Evolutionary conservation across 2,113 vertebrate species (phyloP).

Genomic region (Pteropus alecto): DNA sequence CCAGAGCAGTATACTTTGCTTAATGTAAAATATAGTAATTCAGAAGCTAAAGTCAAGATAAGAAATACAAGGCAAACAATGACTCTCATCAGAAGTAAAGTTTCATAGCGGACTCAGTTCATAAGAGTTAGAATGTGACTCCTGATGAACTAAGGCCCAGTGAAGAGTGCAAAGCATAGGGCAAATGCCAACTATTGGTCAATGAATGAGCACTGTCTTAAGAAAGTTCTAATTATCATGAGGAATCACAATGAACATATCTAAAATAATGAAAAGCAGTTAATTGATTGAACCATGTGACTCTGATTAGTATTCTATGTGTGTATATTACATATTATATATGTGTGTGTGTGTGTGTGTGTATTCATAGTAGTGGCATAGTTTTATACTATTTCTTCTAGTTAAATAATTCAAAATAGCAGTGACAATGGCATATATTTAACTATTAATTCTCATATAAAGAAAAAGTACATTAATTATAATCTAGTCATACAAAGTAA

Average conservation of each 20-base stretch:
- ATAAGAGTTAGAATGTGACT: not conserved
- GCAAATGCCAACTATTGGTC: not conserved
- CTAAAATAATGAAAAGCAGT: not conserved
- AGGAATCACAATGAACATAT: not conserved
- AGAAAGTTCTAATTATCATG: not conserved
- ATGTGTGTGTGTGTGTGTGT: not conserved
- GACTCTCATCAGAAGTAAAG: not conserved
- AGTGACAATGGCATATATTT: not conserved
- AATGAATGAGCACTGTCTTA: not conserved
- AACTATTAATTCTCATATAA: not conserved
- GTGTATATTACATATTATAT: not conserved
- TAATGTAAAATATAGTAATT: not conserved
- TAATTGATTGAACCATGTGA: not conserved
- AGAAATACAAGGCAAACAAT: not conserved
- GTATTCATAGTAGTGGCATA: not conserved
- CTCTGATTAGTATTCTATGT: not conserved
- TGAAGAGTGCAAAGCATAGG: not conserved
- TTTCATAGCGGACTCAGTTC: not conserved
- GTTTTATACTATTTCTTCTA: not conserved
- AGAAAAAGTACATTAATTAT: not conserved
- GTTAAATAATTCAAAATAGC: not conserved
- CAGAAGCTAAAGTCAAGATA: not conserved
- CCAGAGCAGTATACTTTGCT: not conserved
- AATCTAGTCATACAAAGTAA: not conserved
- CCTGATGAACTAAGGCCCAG: not conserved